Conservation (phyloP, 2,113 vertebrate species). For the Caretta caretta region DNA sequence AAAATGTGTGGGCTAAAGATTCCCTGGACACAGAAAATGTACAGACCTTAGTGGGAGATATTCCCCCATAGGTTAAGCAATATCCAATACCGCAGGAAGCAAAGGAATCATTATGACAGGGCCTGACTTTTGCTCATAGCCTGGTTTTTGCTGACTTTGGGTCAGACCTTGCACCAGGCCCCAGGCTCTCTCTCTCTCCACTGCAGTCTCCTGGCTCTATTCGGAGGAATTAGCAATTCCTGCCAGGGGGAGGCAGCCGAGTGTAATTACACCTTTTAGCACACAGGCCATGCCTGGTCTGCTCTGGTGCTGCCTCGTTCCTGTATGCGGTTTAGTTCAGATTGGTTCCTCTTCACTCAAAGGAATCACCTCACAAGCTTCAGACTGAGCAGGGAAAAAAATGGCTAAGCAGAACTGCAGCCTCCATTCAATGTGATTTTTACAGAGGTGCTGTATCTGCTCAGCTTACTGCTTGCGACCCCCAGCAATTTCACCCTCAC, state of each 20-base stretch:
- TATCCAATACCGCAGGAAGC: too few species aligned
- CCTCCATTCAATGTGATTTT: rapidly evolving
- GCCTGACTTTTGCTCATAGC: too few species aligned
- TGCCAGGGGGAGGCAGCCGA: neutral
- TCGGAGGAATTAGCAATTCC: neutral
- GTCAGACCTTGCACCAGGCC: neutral
- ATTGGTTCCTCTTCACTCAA: neutral
- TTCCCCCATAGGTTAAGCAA: too few species aligned
- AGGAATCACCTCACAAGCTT: neutral
- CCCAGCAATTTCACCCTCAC: neutral
- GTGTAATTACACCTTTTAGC: neutral
- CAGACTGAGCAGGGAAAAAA: neutral
- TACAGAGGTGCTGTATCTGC: neutral
- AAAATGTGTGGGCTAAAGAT: too few species aligned
- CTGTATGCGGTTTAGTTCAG: neutral
- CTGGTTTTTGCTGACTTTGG: too few species aligned
- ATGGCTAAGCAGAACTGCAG: neutral
- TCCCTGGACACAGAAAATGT: too few species aligned
- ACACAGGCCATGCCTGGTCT: neutral
- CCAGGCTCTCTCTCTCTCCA: neutral
- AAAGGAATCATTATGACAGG: too few species aligned
- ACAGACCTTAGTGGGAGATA: too few species aligned
- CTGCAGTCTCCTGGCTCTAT: rapidly evolving
- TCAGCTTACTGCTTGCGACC: rapidly evolving
- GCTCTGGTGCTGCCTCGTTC: neutral